Base-by-base conservation (phyloP, 2,888 invertebrate species). In the Lasius fuliginosus region DNA sequence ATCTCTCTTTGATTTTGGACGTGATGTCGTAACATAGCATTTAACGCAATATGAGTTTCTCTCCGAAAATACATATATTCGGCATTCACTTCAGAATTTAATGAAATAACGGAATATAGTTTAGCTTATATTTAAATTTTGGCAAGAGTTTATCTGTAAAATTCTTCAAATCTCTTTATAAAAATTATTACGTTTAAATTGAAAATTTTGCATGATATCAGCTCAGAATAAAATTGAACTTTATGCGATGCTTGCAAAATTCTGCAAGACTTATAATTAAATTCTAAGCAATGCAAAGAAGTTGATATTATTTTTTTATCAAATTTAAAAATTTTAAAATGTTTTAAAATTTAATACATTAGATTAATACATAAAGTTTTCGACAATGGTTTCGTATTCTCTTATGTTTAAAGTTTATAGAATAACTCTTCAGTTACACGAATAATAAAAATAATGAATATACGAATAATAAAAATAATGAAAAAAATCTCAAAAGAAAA, bases 1-100 rank as follows among this genome's bases (percentile, higher is more conserved):
- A 62, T 73, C 49, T 53, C n/a, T 53, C n/a, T 81, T 81, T n/a
- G 73, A 46, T 68, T 82, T 46, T 36, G 30, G 18, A n/a, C n/a
- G 2, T 53, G 0, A 8, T 53, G n/a, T 9, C 33, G 53, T 69
- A 58, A 71, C 15, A 46, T 58, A 58, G 6, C 15, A 33, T 58
- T 56, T 69, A 15, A 68, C 3, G 23, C 33, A 46, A 73, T 15
- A 60, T 18, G n/a, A 56, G n/a, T 56, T 42, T 68, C 67, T 56
- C 67, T 64, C 18, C n/a, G n/a, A 40, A 67, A 8, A 30, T 53
- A 27, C 12, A 68, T 23, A 42, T 42, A 30, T 68, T 65, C 6
- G 12, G 4, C n/a, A 8, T 36, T 36, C 3, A 23, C 3, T 33
- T 15, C 12, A 60, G 33, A 36, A 36, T 81, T 79, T 73, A 23